phyloP scores from a whole-genome alignment of 2,113 vertebrate genomes.

The Daboia siamensis region DNA sequence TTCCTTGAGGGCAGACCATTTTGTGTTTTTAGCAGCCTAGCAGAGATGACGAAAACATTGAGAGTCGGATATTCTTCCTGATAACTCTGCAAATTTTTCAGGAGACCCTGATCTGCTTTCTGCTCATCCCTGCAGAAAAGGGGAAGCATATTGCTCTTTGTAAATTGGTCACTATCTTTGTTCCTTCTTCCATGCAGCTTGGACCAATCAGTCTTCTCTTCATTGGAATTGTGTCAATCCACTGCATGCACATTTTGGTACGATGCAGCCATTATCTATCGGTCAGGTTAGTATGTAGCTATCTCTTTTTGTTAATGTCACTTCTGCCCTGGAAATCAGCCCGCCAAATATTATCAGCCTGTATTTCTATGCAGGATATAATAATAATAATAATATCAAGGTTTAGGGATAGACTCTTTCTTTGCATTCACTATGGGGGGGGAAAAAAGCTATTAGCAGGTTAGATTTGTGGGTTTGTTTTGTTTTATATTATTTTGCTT shows the following conservation, averaged over 20 bases:
- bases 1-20: not conserved
- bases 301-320: constrained; percentile 47
- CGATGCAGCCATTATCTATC: constrained; percentile 83
- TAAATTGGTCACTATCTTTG: not conserved
- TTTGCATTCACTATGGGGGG: not conserved
- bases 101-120: not conserved
- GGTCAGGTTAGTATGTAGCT: constrained; percentile 79
- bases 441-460: not conserved
- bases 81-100: not conserved
- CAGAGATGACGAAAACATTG: not conserved
- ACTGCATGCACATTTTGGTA: constrained; percentile 90
- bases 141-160: not conserved
- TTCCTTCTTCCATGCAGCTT: constrained; percentile 60
- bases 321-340: not conserved
- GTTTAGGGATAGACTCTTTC: not conserved
- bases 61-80: not conserved
- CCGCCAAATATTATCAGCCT: not conserved
- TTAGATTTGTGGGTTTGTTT: not conserved
- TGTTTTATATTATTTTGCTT: not conserved
- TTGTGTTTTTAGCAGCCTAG: not conserved
- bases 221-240: constrained; percentile 83
- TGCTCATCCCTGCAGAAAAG: not conserved
- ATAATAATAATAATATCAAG: too few relatives aligned
- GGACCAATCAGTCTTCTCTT: constrained; percentile 84
- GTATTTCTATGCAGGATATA: not conserved